Percentiles rank a stretch among this genome's conserved stretches.
These are phyloP conservation scores for Hypena proboscidalis DNA, from an alignment of 2,888 invertebrate species.

Conservation along the genomic window DNA sequence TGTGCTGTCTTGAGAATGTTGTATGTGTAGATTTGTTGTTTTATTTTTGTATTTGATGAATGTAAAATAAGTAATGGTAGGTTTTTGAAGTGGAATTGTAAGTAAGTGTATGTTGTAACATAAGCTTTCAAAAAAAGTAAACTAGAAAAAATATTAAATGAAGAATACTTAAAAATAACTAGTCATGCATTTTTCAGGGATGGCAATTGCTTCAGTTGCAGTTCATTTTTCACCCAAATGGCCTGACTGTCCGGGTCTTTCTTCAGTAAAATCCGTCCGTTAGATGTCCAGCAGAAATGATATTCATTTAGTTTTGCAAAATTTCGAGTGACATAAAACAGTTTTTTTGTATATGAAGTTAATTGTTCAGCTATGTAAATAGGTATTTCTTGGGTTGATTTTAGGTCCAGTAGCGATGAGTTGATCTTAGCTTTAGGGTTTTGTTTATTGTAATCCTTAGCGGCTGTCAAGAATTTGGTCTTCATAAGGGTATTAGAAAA, in stretches of 20 bases:
- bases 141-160: too few relatives aligned
- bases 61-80: too few relatives aligned
- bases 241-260: background rate
- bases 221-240: background rate
- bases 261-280: background rate
- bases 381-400: background rate
- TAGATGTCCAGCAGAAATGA: background rate
- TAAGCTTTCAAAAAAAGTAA: too few relatives aligned
- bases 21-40: too few relatives aligned
- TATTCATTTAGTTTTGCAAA: background rate
- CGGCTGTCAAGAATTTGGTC: background rate
- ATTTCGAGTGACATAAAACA: background rate
- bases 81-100: too few relatives aligned
- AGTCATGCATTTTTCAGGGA: too few relatives aligned
- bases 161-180: too few relatives aligned
- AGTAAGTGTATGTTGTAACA: too few relatives aligned
- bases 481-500: background rate
- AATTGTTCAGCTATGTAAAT: conserved; percentile 1
- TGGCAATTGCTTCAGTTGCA: too few relatives aligned
- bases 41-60: too few relatives aligned
- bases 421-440: background rate
- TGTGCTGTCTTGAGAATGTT: too few relatives aligned
- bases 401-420: background rate
- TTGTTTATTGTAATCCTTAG: background rate
- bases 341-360: background rate